phyloP scores from a whole-genome alignment of 2,797 vertebrate genomes.

The Monodelphis domestica region DNA sequence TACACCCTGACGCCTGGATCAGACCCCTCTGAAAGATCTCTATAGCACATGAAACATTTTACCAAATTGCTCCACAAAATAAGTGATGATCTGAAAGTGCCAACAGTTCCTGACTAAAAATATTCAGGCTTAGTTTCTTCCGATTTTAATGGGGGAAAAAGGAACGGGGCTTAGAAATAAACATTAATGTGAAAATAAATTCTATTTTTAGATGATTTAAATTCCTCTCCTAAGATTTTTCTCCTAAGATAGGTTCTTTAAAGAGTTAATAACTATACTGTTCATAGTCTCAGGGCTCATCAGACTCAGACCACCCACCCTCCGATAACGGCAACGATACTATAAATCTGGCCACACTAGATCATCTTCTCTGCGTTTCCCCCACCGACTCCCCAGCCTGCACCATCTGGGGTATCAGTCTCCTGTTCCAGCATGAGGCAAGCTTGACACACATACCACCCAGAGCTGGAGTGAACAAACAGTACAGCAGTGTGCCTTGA shows the following conservation, averaged over 20 bases:
- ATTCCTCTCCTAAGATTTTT: constrained; percentile 47
- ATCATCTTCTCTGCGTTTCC: neutral
- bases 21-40: neutral
- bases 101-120: constrained; percentile 13
- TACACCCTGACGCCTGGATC: no score
- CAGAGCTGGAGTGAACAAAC: constrained; percentile 6
- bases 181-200: constrained; percentile 46
- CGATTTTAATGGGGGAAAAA: constrained; percentile 18
- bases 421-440: neutral
- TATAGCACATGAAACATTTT: neutral
- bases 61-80: neutral
- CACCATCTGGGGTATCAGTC: constrained; percentile 7
- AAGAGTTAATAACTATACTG: constrained; percentile 40
- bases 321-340: neutral
- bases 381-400: constrained; percentile 42
- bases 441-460: neutral
- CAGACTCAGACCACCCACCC: constrained; percentile 56
- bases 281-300: neutral
- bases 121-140: constrained; percentile 36
- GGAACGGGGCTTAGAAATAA: constrained; percentile 14
- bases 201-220: constrained; percentile 43
- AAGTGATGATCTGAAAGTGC: constrained; percentile 3
- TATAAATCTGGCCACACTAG: neutral
- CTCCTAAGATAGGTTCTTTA: constrained; percentile 50
- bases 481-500: constrained; percentile 26